These are phyloP conservation scores for Popillia japonica DNA, from an alignment of 1,140 invertebrate species.

Conservation along the genomic window DNA sequence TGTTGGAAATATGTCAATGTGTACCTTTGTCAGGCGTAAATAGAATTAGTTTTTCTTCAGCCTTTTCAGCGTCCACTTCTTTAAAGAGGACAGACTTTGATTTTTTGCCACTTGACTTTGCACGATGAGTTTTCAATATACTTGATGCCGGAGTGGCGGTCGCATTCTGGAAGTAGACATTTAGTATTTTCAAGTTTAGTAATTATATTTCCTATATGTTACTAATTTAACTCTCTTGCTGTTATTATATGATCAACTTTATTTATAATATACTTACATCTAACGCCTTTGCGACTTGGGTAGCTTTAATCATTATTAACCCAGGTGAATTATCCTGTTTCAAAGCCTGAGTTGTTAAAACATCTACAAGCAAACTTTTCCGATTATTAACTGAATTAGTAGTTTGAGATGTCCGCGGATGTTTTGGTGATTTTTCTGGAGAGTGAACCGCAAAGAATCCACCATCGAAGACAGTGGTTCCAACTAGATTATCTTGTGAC, in stretches of 20 bases:
- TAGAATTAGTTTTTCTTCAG: too few species aligned
- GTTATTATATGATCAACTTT: neutral
- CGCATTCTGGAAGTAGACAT: neutral
- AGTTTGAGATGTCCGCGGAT: neutral
- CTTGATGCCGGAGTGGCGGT: neutral
- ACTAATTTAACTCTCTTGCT: neutral
- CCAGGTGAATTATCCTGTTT: constrained; percentile 1
- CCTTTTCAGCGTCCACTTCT: too few species aligned
- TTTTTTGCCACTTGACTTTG: too few species aligned
- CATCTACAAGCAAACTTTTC: constrained; percentile 5
- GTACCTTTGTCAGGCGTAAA: too few species aligned
- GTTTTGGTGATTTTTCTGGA: constrained; percentile 10
- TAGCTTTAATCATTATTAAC: neutral
- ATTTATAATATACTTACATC: constrained; percentile 1
- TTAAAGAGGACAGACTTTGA: too few species aligned
- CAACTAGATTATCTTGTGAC: neutral
- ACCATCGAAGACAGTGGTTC: neutral
- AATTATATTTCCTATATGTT: neutral
- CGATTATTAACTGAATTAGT: neutral
- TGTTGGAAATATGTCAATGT: too few species aligned
- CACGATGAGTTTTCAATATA: neutral
- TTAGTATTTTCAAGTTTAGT: neutral
- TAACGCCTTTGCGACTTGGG: neutral
- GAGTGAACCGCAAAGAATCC: constrained; percentile 3
- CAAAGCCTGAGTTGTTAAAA: neutral